Evolutionary conservation across 2,888 invertebrate genomes (phyloP).

Genomic region (Molanna angustata): DNA sequence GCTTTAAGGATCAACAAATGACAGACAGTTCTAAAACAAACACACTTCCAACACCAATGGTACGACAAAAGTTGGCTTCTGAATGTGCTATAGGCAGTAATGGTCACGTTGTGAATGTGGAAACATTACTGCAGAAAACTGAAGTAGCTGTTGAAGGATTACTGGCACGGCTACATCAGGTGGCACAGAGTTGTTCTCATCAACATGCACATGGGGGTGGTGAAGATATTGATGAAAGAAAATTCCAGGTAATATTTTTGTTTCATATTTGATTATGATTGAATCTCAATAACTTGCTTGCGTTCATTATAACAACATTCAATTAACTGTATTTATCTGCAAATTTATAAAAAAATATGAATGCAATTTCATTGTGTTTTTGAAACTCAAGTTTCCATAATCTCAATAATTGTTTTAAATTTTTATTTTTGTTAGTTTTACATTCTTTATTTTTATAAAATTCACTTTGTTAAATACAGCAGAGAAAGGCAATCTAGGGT

Average conservation of each 20-base stretch:
- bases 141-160: constrained; percentile 68
- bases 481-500: too few species aligned
- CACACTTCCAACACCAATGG: constrained; percentile 46
- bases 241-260: constrained; percentile 78
- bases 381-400: too few species aligned
- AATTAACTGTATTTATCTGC: too few species aligned
- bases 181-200: constrained; percentile 67
- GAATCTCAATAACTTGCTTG: too few species aligned
- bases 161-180: constrained; percentile 65
- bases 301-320: too few species aligned
- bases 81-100: constrained; percentile 47
- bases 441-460: too few species aligned
- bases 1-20: constrained; percentile 49
- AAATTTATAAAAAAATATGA: too few species aligned
- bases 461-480: too few species aligned
- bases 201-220: constrained; percentile 76
- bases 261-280: too few species aligned
- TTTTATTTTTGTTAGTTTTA: too few species aligned
- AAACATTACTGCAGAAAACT: constrained; percentile 63
- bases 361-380: too few species aligned
- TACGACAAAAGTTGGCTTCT: constrained; percentile 37
- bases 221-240: constrained; percentile 69
- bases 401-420: too few species aligned
- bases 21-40: constrained; percentile 49
- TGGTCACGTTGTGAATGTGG: constrained; percentile 57